Evolutionary conservation across 2,113 vertebrate species (phyloP).

Genomic region (Cercopithecus mona): DNA sequence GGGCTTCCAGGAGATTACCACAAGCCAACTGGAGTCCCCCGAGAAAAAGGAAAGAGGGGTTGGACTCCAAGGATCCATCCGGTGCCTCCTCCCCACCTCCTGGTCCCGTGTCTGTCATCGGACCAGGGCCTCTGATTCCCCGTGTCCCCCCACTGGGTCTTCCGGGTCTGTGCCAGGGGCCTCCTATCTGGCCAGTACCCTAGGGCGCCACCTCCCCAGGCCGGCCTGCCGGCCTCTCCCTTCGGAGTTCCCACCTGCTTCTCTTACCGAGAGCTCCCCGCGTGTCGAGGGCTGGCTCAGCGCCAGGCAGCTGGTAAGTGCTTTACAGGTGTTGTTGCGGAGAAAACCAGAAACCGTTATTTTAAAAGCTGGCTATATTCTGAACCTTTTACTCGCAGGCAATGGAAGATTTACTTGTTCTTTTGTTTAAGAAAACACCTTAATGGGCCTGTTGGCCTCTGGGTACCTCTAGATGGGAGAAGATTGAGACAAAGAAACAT

Average conservation of each 20-base stretch:
- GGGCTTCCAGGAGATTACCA: background rate
- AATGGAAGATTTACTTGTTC: background rate
- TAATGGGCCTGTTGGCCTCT: slow-evolving; percentile 44
- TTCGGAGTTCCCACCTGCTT: rapidly evolving
- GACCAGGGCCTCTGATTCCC: background rate
- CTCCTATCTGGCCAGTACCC: background rate
- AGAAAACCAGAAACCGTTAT: background rate
- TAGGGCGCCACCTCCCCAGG: rapidly evolving
- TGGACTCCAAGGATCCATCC: background rate
- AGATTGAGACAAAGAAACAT: background rate
- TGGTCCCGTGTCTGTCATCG: rapidly evolving
- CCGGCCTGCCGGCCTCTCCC: rapidly evolving
- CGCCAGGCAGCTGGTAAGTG: background rate
- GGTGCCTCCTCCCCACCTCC: background rate
- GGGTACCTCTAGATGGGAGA: background rate
- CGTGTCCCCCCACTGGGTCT: rapidly evolving
- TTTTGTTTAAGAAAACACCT: slow-evolving; percentile 59
- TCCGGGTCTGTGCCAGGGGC: no score
- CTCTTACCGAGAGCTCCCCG: rapidly evolving
- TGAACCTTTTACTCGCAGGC: background rate
- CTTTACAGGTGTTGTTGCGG: background rate
- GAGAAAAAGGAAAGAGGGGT: background rate
- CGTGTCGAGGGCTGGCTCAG: rapidly evolving
- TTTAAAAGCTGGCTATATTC: background rate
- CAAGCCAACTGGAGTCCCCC: background rate